phyloP scores from a whole-genome alignment of 2,113 vertebrate species.

The Zosterops pallidus region DNA sequence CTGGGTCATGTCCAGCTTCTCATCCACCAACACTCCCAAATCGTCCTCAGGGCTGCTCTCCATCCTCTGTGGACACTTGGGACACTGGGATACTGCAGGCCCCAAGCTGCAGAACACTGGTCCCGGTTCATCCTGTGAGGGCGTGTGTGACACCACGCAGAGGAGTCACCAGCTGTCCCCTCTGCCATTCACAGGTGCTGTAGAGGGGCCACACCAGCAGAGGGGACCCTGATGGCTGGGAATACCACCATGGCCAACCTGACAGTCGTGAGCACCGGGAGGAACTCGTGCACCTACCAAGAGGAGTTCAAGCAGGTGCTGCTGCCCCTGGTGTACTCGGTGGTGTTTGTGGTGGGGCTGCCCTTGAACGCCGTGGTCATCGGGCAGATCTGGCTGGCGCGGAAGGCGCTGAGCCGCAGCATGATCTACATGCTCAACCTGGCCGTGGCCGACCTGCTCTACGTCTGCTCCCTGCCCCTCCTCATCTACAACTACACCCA shows the following conservation, averaged over 20 bases:
- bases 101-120: fast-evolving
- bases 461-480: slow-evolving; percentile 91
- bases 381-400: slow-evolving; percentile 82
- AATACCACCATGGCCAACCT: not conserved
- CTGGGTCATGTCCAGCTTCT: not conserved
- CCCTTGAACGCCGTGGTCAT: slow-evolving; percentile 87
- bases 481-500: slow-evolving; percentile 95
- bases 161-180: not conserved
- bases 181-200: slow-evolving; percentile 5
- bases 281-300: slow-evolving; percentile 83
- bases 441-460: slow-evolving; percentile 88
- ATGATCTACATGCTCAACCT: slow-evolving; percentile 93
- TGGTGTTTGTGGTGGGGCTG: slow-evolving; percentile 85
- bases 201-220: not conserved
- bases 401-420: slow-evolving; percentile 78
- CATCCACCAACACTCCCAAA: not conserved
- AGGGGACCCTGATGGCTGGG: fast-evolving
- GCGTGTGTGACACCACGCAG: fast-evolving
- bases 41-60: not conserved
- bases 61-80: fast-evolving
- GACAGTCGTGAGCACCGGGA: fast-evolving
- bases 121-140: too few species aligned
- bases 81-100: not conserved
- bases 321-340: slow-evolving; percentile 85
- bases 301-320: slow-evolving; percentile 92